Evolutionary conservation across 1,140 invertebrate species (phyloP), one percentile per base, ranked within the genome.

Genomic region (Drosophila sechellia): DNA sequence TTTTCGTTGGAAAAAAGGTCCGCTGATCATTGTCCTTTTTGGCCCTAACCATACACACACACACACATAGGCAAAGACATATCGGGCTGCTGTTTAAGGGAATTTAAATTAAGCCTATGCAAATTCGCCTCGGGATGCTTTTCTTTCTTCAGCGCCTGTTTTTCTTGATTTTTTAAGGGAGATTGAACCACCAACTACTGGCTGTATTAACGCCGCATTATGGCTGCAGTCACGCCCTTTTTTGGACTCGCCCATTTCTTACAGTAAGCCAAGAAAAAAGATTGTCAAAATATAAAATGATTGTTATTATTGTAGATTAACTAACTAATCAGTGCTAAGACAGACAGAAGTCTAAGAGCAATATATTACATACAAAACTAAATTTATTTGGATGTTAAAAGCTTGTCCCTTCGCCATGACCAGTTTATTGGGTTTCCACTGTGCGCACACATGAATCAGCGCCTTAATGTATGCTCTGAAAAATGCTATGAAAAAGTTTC

Each of bases 71-170:
- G 20, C 37, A 37, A 37, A 27, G 31, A 56, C 63, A 55, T 20
- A 69, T 56, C 66, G 64, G 81, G 56, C 76, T 70, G 64, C 76
- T 79, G 80, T 84, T 89, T 89, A 90, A 84, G 85, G 68, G 79
- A 89, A 89, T 89, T 89, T 90, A 84, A 89, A 89, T 89, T 89
- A 89, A 78, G 84, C 84, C 84, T 89, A 89, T 89, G 84, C 84
- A 89, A 89, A 89, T 89, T 73, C 84, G 79, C 84, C 65, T 46
- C 68, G 48, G 73, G 84, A 81, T 77, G 76, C 75, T 89, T 78
- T 76, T 54, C 72, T 71, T 59, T 25, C 12, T 15, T 37, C 39
- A 46, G 46, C 57, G 50, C 20, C 43, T 53, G 39, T 49, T 61
- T 55, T 53, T 53, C 13, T 52, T 69, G 54, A 40, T 40, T 49